These are phyloP conservation scores for Amblyopsis hoosieri DNA, from an alignment of 2,797 vertebrate species.

Conservation along the genomic window DNA sequence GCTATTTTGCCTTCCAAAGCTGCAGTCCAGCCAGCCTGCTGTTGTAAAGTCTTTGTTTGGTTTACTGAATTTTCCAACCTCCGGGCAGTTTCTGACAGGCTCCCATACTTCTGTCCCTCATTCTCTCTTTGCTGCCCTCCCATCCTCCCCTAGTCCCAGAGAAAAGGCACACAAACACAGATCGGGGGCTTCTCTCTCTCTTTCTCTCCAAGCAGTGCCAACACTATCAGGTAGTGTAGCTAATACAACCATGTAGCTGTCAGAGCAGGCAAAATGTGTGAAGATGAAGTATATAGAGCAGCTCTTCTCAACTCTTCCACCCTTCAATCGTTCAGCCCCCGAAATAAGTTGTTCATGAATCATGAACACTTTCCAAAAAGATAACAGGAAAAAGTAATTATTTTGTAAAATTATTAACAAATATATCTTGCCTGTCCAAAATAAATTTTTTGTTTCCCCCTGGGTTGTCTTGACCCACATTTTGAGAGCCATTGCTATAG, in stretches of 20 bases:
- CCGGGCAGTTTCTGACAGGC: slow-evolving; percentile 69
- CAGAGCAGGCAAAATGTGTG: no score
- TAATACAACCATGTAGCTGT: slow-evolving; percentile 47
- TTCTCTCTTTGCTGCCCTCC: slow-evolving; percentile 51
- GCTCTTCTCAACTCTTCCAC: no score
- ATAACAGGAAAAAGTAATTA: no score
- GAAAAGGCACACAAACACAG: slow-evolving; percentile 28
- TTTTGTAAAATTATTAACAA: no score
- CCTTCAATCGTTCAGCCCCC: no score
- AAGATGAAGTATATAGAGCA: no score
- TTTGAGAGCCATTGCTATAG: no score
- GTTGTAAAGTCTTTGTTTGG: slow-evolving; percentile 64
- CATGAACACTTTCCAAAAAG: no score
- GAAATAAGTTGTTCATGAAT: no score
- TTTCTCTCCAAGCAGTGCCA: not conserved
- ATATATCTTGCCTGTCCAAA: no score
- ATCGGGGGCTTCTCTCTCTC: slow-evolving; percentile 29
- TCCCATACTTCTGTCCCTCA: slow-evolving; percentile 52
- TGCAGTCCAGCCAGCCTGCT: slow-evolving; percentile 38
- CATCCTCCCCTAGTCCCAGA: slow-evolving; percentile 48
- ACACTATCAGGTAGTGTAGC: slow-evolving; percentile 30
- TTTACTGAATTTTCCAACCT: slow-evolving; percentile 79
- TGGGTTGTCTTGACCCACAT: no score
- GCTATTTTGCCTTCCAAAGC: slow-evolving; percentile 27
- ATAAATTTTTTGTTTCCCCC: no score